Evolutionary conservation across 2,113 vertebrate genomes (phyloP).

Genomic region (Eublepharis macularius): DNA sequence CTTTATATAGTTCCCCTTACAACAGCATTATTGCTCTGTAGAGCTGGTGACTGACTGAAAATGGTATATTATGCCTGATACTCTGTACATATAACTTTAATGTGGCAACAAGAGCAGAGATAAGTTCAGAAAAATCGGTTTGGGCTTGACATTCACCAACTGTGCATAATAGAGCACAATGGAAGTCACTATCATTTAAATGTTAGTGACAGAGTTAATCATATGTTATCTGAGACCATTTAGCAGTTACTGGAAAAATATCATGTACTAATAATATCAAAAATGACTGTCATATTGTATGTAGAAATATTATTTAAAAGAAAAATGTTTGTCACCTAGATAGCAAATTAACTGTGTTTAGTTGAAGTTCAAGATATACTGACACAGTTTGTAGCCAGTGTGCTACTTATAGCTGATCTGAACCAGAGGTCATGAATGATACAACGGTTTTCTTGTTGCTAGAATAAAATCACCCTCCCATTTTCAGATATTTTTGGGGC

Average conservation of each 20-base stretch:
- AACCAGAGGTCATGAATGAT: no score
- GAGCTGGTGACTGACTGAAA: constrained; percentile 48
- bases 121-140: constrained; percentile 35
- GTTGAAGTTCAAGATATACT: not conserved
- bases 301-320: not conserved
- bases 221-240: constrained; percentile 17
- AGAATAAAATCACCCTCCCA: no score
- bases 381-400: no score
- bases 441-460: no score
- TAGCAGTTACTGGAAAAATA: constrained; percentile 12
- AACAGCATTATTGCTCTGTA: constrained; percentile 14
- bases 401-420: no score
- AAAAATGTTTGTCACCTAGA: not conserved
- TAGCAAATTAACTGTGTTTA: not conserved
- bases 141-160: not conserved
- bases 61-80: constrained; percentile 10
- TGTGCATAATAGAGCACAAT: constrained; percentile 25
- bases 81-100: constrained; percentile 29
- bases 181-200: not conserved
- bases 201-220: constrained; percentile 28
- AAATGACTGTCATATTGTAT: not conserved
- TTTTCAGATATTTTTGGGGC: no score
- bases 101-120: constrained; percentile 41
- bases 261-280: constrained; percentile 12
- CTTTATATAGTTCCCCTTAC: constrained; percentile 17